These are phyloP conservation scores for Xanthia icteritia DNA, from an alignment of 2,888 invertebrate genomes.

Conservation along the genomic window DNA sequence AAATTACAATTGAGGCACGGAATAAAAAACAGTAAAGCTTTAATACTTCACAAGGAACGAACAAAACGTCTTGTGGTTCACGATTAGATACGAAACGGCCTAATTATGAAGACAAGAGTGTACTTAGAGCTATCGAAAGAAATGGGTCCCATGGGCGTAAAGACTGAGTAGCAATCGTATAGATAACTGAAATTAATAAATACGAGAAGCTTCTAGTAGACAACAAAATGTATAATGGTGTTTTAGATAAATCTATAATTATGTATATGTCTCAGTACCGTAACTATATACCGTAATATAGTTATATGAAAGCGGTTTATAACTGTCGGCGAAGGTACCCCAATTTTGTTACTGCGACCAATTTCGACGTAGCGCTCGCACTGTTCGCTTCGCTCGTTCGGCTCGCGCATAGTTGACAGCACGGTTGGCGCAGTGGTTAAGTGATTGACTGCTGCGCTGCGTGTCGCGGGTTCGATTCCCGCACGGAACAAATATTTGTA, in stretches of 20 bases:
- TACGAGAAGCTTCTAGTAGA: neutral
- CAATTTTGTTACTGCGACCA: too few relatives aligned
- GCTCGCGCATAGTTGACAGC: too few relatives aligned
- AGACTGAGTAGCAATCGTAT: constrained; percentile 18
- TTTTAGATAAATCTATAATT: neutral
- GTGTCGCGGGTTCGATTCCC: too few relatives aligned
- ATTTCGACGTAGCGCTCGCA: too few relatives aligned
- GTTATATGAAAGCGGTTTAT: too few relatives aligned
- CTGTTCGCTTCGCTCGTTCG: too few relatives aligned
- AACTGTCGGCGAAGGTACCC: too few relatives aligned
- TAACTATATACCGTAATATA: too few relatives aligned
- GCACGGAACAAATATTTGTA: too few relatives aligned
- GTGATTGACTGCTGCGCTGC: too few relatives aligned
- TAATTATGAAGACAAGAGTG: constrained; percentile 48
- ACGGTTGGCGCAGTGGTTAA: too few relatives aligned
- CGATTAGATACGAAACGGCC: constrained; percentile 35
- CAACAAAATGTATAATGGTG: neutral
- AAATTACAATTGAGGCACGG: constrained; percentile 5
- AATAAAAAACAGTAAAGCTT: constrained; percentile 14
- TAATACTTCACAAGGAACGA: constrained; percentile 17
- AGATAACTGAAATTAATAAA: constrained; percentile 31
- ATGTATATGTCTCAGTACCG: too few relatives aligned
- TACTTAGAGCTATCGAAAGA: constrained; percentile 28
- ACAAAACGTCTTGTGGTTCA: constrained; percentile 40
- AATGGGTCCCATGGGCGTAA: constrained; percentile 47